Percentiles rank a stretch among this genome's conserved stretches.
Conservation (phyloP, 2,888 invertebrate genomes). For the Helleia helle region DNA sequence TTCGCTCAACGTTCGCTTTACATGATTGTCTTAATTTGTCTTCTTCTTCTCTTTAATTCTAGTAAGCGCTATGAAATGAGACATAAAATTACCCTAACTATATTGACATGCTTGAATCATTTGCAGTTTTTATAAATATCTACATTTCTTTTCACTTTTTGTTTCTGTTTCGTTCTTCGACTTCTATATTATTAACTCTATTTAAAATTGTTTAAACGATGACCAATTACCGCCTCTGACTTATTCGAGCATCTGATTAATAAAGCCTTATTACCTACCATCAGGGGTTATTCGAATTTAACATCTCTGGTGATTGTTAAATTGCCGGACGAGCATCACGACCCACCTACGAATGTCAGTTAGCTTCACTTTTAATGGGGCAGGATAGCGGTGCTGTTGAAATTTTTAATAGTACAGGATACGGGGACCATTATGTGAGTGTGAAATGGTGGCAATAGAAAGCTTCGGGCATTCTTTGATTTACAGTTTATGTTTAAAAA, state of each 20-base stretch:
- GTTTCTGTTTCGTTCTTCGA: too few species aligned
- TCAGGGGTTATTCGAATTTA: conserved; percentile 32
- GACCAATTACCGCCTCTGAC: neutral
- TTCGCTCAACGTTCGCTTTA: too few species aligned
- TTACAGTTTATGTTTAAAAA: too few species aligned
- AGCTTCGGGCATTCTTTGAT: too few species aligned
- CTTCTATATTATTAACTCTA: too few species aligned
- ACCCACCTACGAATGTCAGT: conserved; percentile 38
- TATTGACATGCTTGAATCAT: neutral
- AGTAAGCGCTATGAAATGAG: neutral
- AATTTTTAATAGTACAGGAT: conserved; percentile 6
- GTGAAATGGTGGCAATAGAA: neutral
- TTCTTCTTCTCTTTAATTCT: neutral
- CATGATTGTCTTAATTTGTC: neutral
- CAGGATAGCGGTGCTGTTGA: conserved; percentile 10
- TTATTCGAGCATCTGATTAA: conserved; percentile 13
- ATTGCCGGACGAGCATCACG: conserved; percentile 56
- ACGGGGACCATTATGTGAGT: neutral
- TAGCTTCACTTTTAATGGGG: conserved; percentile 20
- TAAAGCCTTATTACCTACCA: conserved; percentile 25
- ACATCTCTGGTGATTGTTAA: conserved; percentile 48
- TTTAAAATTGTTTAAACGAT: neutral
- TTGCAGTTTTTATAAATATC: too few species aligned
- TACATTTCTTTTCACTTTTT: too few species aligned
- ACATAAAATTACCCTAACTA: conserved; percentile 1